These are phyloP conservation scores for Cecropterus lyciades DNA, from an alignment of 1,140 invertebrate species.

Conservation along the genomic window DNA sequence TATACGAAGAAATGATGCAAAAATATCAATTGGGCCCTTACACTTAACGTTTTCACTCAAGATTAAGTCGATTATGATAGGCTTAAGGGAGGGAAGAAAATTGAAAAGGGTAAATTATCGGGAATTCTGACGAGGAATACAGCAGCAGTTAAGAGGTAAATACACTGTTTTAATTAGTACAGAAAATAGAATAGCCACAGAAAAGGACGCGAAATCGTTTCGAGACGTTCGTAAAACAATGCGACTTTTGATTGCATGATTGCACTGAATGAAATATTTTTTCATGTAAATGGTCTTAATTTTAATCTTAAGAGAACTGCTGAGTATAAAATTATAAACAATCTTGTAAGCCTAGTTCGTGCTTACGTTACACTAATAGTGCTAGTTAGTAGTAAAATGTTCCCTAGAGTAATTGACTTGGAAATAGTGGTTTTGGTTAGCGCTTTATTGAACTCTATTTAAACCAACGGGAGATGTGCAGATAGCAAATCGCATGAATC, in stretches of 20 bases:
- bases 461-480: slow-evolving; percentile 15
- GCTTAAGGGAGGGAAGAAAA: slow-evolving; percentile 19
- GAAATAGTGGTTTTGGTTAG: slow-evolving; percentile 84
- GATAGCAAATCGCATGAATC: no score
- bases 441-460: slow-evolving; percentile 51
- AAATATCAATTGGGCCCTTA: slow-evolving; percentile 43
- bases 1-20: slow-evolving; percentile 17
- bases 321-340: slow-evolving; percentile 84
- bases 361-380: slow-evolving; percentile 79
- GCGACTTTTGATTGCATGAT: slow-evolving; percentile 15
- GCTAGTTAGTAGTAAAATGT: slow-evolving; percentile 85
- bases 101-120: slow-evolving; percentile 24
- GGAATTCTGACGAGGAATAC: slow-evolving; percentile 35
- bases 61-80: slow-evolving; percentile 21
- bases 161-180: slow-evolving; percentile 10
- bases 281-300: slow-evolving; percentile 60
- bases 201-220: slow-evolving; percentile 33
- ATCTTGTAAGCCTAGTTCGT: slow-evolving; percentile 76
- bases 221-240: slow-evolving; percentile 11
- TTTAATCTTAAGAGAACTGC: slow-evolving; percentile 75
- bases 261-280: slow-evolving; percentile 16
- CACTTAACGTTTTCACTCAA: slow-evolving; percentile 27
- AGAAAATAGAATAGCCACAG: not conserved
- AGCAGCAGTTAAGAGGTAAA: slow-evolving; percentile 41
- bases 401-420: slow-evolving; percentile 89